Conservation (phyloP, 2,113 vertebrate genomes). For the Dascyllus trimaculatus region DNA sequence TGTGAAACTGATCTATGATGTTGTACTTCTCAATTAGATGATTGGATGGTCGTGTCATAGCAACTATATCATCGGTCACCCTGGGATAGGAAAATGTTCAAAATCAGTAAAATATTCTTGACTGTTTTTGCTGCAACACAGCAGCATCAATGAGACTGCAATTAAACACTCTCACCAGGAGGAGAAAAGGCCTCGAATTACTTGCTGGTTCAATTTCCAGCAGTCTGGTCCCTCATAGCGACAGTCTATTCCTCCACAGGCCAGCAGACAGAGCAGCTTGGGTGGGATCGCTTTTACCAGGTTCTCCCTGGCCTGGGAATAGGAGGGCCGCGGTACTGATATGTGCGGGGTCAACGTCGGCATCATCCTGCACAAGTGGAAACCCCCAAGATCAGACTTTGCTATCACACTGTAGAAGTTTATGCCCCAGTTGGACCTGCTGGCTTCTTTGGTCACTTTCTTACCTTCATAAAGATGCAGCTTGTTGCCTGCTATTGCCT, state of each 20-base stretch:
- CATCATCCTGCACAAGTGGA: slow-evolving; percentile 55
- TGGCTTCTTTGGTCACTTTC: neutral
- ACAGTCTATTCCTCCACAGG: slow-evolving; percentile 85
- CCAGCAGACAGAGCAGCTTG: slow-evolving; percentile 85
- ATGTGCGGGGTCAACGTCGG: slow-evolving; percentile 65
- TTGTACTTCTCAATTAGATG: slow-evolving; percentile 83
- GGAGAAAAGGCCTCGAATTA: slow-evolving; percentile 85
- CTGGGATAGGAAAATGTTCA: slow-evolving; percentile 57
- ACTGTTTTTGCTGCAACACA: neutral
- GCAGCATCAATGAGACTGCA: neutral
- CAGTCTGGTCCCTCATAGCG: slow-evolving; percentile 86
- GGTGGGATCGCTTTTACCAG: slow-evolving; percentile 85
- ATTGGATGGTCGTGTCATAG: slow-evolving; percentile 86
- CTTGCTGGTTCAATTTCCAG: slow-evolving; percentile 86
- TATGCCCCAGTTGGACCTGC: neutral
- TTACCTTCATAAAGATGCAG: slow-evolving; percentile 4
- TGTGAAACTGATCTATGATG: slow-evolving; percentile 86
- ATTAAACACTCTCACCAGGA: slow-evolving; percentile 79
- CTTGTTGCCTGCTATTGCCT: neutral
- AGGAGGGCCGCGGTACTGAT: slow-evolving; percentile 82
- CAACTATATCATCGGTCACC: slow-evolving; percentile 87
- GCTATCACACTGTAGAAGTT: neutral
- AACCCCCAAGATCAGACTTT: slow-evolving; percentile 27
- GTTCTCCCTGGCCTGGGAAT: slow-evolving; percentile 87
- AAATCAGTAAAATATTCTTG: neutral